Evolutionary conservation across 2,797 vertebrate genomes (phyloP).

Genomic region (Pygocentrus nattereri): DNA sequence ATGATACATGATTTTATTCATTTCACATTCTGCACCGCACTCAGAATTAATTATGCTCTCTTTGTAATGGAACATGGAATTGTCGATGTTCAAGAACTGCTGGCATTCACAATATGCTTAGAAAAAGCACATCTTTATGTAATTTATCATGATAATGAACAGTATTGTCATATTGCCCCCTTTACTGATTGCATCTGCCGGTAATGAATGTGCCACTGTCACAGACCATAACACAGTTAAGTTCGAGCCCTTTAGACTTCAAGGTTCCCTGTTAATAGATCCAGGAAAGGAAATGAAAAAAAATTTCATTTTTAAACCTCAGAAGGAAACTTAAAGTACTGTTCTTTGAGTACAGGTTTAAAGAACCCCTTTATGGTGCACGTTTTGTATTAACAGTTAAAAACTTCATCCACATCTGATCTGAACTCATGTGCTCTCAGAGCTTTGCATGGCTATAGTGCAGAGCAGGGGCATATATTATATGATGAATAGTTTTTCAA

Average conservation of each 20-base stretch:
- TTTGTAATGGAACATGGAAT: neutral
- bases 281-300: neutral
- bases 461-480: neutral
- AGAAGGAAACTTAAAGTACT: neutral
- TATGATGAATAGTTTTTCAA: neutral
- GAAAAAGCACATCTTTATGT: neutral
- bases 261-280: neutral
- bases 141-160: neutral
- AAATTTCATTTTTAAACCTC: neutral
- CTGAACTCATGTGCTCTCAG: neutral
- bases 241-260: neutral
- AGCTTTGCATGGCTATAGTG: neutral
- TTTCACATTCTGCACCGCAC: neutral
- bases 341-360: neutral
- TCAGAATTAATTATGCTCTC: neutral
- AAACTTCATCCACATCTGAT: neutral
- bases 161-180: neutral
- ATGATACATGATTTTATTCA: no score
- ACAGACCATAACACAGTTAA: neutral
- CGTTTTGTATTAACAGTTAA: neutral
- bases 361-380: neutral
- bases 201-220: constrained; percentile 14
- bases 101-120: neutral
- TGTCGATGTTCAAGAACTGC: neutral
- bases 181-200: neutral